Percentiles rank a stretch among this genome's conserved stretches.
Conservation (phyloP, 2,113 vertebrate species). For the Anarrhichthys ocellatus region DNA sequence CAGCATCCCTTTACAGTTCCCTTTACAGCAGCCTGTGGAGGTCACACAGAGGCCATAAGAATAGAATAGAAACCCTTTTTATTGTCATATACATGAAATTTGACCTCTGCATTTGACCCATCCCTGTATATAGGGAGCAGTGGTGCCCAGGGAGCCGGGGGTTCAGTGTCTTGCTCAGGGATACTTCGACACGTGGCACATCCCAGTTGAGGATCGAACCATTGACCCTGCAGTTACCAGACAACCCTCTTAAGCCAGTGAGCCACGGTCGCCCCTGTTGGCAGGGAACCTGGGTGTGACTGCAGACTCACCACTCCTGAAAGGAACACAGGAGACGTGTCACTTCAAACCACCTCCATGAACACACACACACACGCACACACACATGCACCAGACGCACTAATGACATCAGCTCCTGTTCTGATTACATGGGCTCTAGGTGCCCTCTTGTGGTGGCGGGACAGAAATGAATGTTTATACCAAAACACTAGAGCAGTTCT, state of each 20-base stretch:
- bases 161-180: too few species aligned
- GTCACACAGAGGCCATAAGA: constrained; percentile 91
- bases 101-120: too few species aligned
- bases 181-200: too few species aligned
- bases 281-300: constrained; percentile 84
- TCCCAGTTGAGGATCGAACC: too few species aligned
- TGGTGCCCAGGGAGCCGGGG: too few species aligned
- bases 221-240: too few species aligned
- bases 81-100: too few species aligned
- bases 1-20: constrained; percentile 87
- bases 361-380: constrained; percentile 12
- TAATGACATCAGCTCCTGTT: constrained; percentile 37
- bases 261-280: constrained; percentile 87
- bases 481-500: constrained; percentile 6
- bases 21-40: constrained; percentile 88
- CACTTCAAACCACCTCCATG: neutral
- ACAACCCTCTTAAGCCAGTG: too few species aligned
- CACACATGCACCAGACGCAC: neutral
- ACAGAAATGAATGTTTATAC: constrained; percentile 37
- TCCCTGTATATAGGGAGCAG: too few species aligned
- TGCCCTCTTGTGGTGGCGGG: constrained; percentile 69
- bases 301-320: constrained; percentile 72
- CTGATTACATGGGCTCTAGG: constrained; percentile 45
- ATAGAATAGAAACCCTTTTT: too few species aligned
- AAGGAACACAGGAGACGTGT: constrained; percentile 12